Conservation (phyloP, 2,888 invertebrate species). For the Lasioglossum malachurum region DNA sequence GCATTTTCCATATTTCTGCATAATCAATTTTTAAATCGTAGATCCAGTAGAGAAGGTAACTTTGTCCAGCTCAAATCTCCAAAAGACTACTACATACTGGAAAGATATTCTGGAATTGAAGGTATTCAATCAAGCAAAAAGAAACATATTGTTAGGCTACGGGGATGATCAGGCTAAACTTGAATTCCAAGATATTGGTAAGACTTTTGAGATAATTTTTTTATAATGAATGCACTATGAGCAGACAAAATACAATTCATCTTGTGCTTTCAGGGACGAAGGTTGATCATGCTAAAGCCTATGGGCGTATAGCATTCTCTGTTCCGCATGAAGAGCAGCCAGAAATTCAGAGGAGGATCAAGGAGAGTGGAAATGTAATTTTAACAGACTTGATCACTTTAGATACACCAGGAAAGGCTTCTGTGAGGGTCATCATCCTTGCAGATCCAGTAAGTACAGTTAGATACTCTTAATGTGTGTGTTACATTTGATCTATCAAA, state of each 20-base stretch:
- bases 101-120: slow-evolving; percentile 91
- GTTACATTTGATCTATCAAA: neutral
- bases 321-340: slow-evolving; percentile 92
- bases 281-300: slow-evolving; percentile 94
- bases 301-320: slow-evolving; percentile 97
- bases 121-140: slow-evolving; percentile 88
- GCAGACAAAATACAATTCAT: neutral
- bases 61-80: slow-evolving; percentile 91
- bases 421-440: slow-evolving; percentile 97
- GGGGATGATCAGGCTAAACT: slow-evolving; percentile 90
- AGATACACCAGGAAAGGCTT: slow-evolving; percentile 98
- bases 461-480: neutral
- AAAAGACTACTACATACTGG: slow-evolving; percentile 94
- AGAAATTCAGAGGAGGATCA: slow-evolving; percentile 90
- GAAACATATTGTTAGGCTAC: slow-evolving; percentile 90
- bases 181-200: slow-evolving; percentile 91
- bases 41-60: slow-evolving; percentile 94
- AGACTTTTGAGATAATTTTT: slow-evolving; percentile 24
- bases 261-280: slow-evolving; percentile 85
- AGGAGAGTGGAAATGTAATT: slow-evolving; percentile 90
- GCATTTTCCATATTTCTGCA: neutral
- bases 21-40: slow-evolving; percentile 74
- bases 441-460: slow-evolving; percentile 92
- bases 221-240: slow-evolving; percentile 23
- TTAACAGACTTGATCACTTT: slow-evolving; percentile 96